A percentile compares a stretch with the other conserved stretches of the same genome.
phyloP scores from a whole-genome alignment of 2,113 vertebrate genomes.

The Crotophaga sulcirostris region DNA sequence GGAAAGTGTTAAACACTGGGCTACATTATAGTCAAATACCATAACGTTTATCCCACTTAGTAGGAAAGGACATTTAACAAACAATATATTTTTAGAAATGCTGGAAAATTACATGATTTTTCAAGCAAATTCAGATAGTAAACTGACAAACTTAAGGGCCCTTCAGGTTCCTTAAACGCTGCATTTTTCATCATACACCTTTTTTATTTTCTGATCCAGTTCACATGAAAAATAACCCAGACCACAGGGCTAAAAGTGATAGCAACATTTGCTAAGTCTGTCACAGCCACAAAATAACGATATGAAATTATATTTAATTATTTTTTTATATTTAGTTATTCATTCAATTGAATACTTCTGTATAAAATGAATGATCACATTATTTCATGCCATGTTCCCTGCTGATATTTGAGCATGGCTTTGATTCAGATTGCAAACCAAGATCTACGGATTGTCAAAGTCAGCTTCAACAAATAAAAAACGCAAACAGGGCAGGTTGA shows the following conservation, averaged over 20 bases:
- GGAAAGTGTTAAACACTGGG: conserved; percentile 3
- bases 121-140: background rate
- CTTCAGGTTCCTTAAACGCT: background rate
- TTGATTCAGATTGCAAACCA: background rate
- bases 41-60: background rate
- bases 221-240: background rate
- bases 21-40: conserved; percentile 10
- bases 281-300: background rate
- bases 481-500: background rate
- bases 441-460: background rate
- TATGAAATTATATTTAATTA: background rate
- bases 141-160: background rate
- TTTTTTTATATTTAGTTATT: background rate
- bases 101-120: background rate
- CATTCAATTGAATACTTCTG: background rate
- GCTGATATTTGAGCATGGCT: background rate
- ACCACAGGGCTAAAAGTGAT: background rate
- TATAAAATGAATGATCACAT: background rate
- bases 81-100: background rate
- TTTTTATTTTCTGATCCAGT: background rate
- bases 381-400: background rate
- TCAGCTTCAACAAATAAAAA: background rate
- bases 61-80: background rate
- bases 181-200: background rate
- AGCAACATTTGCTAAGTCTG: background rate